phyloP scores from a whole-genome alignment of 30 jellyfish, hydroid and myxozoan genomes.

The Phacellophora camtschatica region DNA sequence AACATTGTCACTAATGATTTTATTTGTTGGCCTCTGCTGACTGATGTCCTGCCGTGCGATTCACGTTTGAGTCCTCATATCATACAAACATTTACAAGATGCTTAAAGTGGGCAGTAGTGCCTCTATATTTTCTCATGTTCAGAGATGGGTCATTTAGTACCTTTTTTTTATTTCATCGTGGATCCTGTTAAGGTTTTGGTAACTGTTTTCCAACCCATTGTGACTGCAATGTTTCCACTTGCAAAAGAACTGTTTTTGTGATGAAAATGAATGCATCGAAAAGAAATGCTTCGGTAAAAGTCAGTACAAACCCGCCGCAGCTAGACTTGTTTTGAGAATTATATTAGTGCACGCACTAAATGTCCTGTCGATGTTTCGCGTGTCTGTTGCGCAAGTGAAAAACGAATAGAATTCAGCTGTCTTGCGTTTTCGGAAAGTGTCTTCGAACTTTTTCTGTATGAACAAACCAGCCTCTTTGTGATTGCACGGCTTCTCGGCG shows the following conservation, averaged over 20 bases:
- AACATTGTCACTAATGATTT: no score
- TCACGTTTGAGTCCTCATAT: no score
- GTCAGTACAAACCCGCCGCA: conserved; percentile 56
- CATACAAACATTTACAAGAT: no score
- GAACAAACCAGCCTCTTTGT: conserved; percentile 29
- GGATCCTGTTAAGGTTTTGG: no score
- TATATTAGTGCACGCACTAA: conserved; percentile 44
- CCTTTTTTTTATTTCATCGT: no score
- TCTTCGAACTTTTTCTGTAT: conserved; percentile 20
- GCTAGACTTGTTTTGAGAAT: conserved; percentile 34
- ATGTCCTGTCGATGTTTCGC: conserved; percentile 46
- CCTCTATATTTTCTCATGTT: no score
- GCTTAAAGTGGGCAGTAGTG: no score
- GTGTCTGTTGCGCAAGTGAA: conserved; percentile 72
- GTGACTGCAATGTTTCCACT: background rate
- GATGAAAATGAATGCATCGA: background rate
- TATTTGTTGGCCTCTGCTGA: no score
- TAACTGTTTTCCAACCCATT: background rate
- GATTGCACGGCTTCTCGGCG: background rate
- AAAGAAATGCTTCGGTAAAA: no score
- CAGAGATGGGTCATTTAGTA: no score
- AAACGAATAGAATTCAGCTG: conserved; percentile 31
- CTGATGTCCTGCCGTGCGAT: no score
- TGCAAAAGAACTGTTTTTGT: background rate
- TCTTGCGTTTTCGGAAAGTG: background rate